Base-by-base conservation (phyloP, 2,888 invertebrate genomes). In the Euphydryas editha region DNA sequence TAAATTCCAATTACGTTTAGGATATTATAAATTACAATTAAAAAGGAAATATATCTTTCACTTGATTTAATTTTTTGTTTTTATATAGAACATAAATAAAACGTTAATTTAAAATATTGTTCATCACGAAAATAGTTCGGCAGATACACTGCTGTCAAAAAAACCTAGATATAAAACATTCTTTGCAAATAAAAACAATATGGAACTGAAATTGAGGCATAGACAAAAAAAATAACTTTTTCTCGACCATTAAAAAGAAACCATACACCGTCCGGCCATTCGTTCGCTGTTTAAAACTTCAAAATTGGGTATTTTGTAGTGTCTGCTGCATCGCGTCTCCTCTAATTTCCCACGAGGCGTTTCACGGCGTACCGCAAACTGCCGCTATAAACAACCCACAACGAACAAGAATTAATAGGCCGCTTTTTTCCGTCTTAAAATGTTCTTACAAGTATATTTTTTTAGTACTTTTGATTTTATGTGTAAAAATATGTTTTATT, bases 271-370 rank as follows among this genome's bases (percentile, higher is more conserved):
- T 42, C 57, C 70, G 66, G 63, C 70, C 66, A 72, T 73, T 74
- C 73, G 75, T 77, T 76, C 71, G 73, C 69, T 79, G 78, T 84
- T 84, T 81, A 78, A 84, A 85, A 84, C 80, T 84, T 83, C 80
- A 81, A 82, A 85, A 84, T 83, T 81, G 80, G 80, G 82, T 79
- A 81, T 80, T 73, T 72, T 69, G 72, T 67, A 70, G 76, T 76
- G 80, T 70, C 75, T 73, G 73, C 75, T 75, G 75, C 76, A 71
- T 66, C 76, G 75, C 49, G 49, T 76, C 80, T 76, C 73, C 75
- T 73, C 78, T 84, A 85, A 86, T 86, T 86, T 86, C 85, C 85
- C 85, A 68, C 62, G 85, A 82, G 85, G 75, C 81, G 71, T 73
- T 77, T 80, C 78, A 77, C 76, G 75, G 76, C 71, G 73, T 69